phyloP scores from a whole-genome alignment of 2,888 invertebrate genomes.

The Caenorhabditis sinica region DNA sequence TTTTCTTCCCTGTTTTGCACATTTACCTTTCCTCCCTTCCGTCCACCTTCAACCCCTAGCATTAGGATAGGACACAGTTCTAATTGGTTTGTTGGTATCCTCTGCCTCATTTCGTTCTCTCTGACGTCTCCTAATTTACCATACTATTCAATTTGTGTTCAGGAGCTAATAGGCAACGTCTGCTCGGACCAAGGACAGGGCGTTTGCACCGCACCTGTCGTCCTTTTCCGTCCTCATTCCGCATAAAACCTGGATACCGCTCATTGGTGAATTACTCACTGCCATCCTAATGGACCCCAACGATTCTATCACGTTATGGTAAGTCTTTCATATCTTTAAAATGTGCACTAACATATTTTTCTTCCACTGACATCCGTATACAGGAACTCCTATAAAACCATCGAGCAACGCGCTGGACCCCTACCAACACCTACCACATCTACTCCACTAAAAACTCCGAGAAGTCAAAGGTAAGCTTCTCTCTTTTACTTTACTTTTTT shows the following conservation, averaged over 20 bases:
- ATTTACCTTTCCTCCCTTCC: slow-evolving; percentile 4
- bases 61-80: slow-evolving; percentile 50
- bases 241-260: not conserved
- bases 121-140: not conserved
- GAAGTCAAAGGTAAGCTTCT: slow-evolving; percentile 43
- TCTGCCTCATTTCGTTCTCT: slow-evolving; percentile 9
- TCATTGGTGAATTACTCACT: not conserved
- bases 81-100: slow-evolving; percentile 58
- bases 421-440: slow-evolving; percentile 43
- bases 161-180: slow-evolving; percentile 55
- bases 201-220: slow-evolving; percentile 55
- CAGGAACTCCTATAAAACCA: slow-evolving; percentile 57
- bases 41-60: not conserved
- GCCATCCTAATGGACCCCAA: slow-evolving; percentile 22
- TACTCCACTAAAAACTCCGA: slow-evolving; percentile 48
- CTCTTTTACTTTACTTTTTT: slow-evolving; percentile 20
- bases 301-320: slow-evolving; percentile 53
- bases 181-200: slow-evolving; percentile 54
- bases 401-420: slow-evolving; percentile 49
- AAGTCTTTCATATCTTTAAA: not conserved
- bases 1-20: slow-evolving; percentile 48
- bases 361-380: not conserved
- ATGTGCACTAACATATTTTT: not conserved
- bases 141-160: not conserved
- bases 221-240: slow-evolving; percentile 33